Evolutionary conservation across 2,888 invertebrate species (phyloP).

Genomic region (Meghimatium bilineatum): DNA sequence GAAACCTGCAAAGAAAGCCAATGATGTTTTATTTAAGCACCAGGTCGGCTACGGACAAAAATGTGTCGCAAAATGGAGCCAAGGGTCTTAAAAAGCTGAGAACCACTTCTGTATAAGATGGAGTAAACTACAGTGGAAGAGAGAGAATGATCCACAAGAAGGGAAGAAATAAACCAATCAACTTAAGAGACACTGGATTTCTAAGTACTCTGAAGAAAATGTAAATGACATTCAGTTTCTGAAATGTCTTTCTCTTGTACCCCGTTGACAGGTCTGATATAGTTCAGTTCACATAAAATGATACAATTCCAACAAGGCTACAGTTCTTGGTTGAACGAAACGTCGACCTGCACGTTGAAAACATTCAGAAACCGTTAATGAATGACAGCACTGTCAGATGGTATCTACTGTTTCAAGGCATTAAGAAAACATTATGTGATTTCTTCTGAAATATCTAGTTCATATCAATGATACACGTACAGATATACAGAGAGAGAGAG

Average conservation of each 20-base stretch:
- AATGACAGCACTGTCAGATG: not conserved
- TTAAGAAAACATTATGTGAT: too few species aligned
- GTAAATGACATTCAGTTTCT: not conserved
- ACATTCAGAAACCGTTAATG: constrained; percentile 3
- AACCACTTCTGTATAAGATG: too few species aligned
- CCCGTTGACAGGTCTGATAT: not conserved
- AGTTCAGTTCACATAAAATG: not conserved
- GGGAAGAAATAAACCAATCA: too few species aligned
- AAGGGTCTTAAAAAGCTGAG: too few species aligned
- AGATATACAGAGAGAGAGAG: not conserved
- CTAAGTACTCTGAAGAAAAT: not conserved
- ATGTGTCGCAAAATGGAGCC: too few species aligned
- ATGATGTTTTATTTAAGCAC: too few species aligned
- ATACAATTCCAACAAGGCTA: not conserved
- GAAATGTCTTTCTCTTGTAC: not conserved
- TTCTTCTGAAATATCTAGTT: too few species aligned
- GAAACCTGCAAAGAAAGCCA: too few species aligned
- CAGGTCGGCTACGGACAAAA: too few species aligned
- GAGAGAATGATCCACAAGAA: too few species aligned
- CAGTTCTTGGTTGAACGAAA: not conserved
- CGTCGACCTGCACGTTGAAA: not conserved
- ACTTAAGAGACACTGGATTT: not conserved
- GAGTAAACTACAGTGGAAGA: too few species aligned
- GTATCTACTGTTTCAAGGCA: not conserved
- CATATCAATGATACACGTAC: too few species aligned